These are phyloP conservation scores for Neolamprologus tretocephalus DNA, from an alignment of 2,113 vertebrate genomes.

Conservation along the genomic window DNA sequence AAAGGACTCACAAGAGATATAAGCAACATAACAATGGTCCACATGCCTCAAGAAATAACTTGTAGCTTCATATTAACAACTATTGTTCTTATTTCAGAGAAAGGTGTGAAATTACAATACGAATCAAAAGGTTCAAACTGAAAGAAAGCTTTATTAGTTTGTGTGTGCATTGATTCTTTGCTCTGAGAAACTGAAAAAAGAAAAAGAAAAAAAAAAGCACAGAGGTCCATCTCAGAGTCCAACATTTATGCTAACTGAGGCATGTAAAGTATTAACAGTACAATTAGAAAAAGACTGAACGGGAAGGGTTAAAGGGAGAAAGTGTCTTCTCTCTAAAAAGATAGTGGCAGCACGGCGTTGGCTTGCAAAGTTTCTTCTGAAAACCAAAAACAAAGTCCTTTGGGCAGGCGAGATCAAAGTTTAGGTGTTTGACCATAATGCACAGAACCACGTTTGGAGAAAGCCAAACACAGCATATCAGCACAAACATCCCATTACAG, in stretches of 20 bases:
- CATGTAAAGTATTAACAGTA: background rate
- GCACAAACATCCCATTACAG: background rate
- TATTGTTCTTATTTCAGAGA: background rate
- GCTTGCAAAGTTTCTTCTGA: background rate
- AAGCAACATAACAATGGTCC: background rate
- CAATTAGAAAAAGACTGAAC: background rate
- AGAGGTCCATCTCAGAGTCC: background rate
- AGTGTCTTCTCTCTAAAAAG: background rate
- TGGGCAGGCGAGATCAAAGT: background rate
- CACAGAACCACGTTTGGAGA: background rate
- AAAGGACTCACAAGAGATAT: background rate
- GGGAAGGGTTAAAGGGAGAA: background rate
- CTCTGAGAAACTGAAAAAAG: background rate
- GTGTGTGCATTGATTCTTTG: background rate
- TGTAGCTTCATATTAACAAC: background rate
- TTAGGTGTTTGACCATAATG: background rate
- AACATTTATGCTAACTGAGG: background rate
- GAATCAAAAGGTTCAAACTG: background rate
- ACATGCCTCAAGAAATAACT: background rate
- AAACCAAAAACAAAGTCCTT: background rate
- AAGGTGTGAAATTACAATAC: background rate
- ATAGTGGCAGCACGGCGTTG: background rate
- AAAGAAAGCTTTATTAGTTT: background rate
- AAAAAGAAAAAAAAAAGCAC: fast-evolving
- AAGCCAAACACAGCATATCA: background rate